Evolutionary conservation across 2,888 invertebrate species (phyloP).

Genomic region (Platycheirus rosarum): DNA sequence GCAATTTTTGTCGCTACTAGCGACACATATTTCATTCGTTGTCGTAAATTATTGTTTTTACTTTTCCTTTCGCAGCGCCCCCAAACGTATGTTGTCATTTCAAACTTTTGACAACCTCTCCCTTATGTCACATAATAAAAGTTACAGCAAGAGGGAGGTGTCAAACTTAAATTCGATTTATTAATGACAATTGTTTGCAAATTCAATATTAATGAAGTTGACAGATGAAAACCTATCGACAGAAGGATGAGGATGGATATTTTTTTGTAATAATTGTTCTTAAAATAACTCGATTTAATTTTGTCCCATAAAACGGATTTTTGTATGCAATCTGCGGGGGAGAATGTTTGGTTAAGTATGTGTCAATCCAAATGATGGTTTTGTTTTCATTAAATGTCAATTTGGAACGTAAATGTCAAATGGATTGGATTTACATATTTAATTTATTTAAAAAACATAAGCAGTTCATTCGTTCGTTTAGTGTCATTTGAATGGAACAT

Average conservation of each 20-base stretch:
- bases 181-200: slow-evolving; percentile 35
- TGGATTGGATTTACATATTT: background rate
- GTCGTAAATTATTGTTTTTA: slow-evolving; percentile 7
- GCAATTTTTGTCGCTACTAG: too few species aligned
- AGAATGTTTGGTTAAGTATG: too few species aligned
- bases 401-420: background rate
- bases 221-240: slow-evolving; percentile 26
- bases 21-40: too few species aligned
- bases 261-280: background rate
- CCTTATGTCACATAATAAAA: background rate
- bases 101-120: slow-evolving; percentile 46
- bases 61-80: background rate
- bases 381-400: background rate
- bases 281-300: background rate
- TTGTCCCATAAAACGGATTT: background rate
- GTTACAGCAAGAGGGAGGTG: slow-evolving; percentile 3
- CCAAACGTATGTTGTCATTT: slow-evolving; percentile 48
- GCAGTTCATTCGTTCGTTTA: too few species aligned
- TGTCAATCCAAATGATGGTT: background rate
- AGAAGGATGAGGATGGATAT: background rate
- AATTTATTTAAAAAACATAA: too few species aligned
- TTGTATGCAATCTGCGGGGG: background rate
- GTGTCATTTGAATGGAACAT: too few species aligned
- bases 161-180: slow-evolving; percentile 49
- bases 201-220: slow-evolving; percentile 26